These are phyloP conservation scores for Tamias sibiricus DNA, from an alignment of 2,113 vertebrate genomes.

Conservation along the genomic window DNA sequence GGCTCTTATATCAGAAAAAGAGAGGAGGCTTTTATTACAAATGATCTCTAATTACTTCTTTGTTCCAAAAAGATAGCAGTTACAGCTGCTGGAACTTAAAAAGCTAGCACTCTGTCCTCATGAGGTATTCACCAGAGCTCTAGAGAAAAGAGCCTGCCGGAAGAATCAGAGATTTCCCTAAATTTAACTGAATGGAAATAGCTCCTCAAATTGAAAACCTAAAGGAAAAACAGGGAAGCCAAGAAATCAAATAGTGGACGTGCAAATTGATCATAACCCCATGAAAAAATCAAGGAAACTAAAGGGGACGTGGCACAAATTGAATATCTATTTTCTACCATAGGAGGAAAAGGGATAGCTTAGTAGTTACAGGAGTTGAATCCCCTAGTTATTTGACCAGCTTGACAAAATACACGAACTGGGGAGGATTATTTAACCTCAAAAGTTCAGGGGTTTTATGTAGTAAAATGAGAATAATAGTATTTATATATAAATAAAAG, in stretches of 20 bases:
- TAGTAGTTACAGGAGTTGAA: background rate
- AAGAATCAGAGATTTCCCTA: slow-evolving; percentile 89
- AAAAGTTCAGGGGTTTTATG: background rate
- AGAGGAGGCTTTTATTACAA: slow-evolving; percentile 95
- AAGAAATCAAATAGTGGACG: slow-evolving; percentile 58
- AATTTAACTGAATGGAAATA: slow-evolving; percentile 85
- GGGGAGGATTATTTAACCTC: background rate
- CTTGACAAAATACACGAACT: background rate
- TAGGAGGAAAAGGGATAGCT: background rate
- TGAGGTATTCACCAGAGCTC: slow-evolving; percentile 88
- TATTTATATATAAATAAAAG: background rate
- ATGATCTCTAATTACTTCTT: slow-evolving; percentile 98
- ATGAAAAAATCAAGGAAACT: slow-evolving; percentile 1
- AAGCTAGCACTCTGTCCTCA: slow-evolving; percentile 87
- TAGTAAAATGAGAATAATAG: background rate
- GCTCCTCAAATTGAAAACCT: slow-evolving; percentile 77
- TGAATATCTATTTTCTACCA: background rate
- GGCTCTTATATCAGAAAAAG: slow-evolving; percentile 91
- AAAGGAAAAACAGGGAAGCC: slow-evolving; percentile 56
- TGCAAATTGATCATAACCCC: slow-evolving; percentile 44
- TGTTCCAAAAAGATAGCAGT: slow-evolving; percentile 92
- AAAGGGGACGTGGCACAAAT: slow-evolving; percentile 13
- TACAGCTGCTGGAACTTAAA: slow-evolving; percentile 88
- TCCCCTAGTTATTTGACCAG: background rate
- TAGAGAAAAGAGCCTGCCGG: slow-evolving; percentile 79